Evolutionary conservation across 1,140 invertebrate species (phyloP), one percentile per base, ranked within the genome.

Genomic region (Brachystomella parvula): DNA sequence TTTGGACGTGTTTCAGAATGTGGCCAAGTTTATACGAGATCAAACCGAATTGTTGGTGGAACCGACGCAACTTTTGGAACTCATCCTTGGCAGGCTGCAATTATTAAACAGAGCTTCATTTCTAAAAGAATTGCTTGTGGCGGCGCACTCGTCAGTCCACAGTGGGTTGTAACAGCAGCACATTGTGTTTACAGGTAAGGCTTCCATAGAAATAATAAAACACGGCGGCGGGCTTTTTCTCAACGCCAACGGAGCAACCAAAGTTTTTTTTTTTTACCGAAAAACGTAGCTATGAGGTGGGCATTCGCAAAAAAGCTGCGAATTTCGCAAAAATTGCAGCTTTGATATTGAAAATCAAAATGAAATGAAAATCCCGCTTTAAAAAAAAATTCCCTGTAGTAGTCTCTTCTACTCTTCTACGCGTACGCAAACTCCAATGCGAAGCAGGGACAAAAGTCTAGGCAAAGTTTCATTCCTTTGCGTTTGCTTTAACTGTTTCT

Each of bases 71-170:
- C 60, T 3, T 62, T 62, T 39, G 60, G 90, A 3, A 89, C 89
- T 44, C 91, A 94, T 81, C 92, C 92, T n/a, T 96, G 92, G 92
- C 91, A 94, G 82, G 92, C 89, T 26, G 92, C 92, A 6, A 85
- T 96, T 30, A 92, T 95, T 64, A 96, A 95, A 77, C 89, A 89
- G 31, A 89, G 89, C 33, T 94, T 94, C 74, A 79, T 95, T 15
- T 87, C 87, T 49, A 91, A 92, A 75, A 91, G 94, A 75, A 83
- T 95, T 1, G 90, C 91, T 1, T 95, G 92, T 75, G 92, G 93
- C 1, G 93, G 90, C 2, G 89, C 90, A 0, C 78, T 96, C n/a
- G 81, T 94, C 61, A 92, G 90, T 66, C 89, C 93, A 71, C 80
- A 87, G 79, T 94, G 90, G 90, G 87, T 95, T 24, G 66, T 73